Conservation (phyloP, 2,797 vertebrate species). For the Anguilla obscura region DNA sequence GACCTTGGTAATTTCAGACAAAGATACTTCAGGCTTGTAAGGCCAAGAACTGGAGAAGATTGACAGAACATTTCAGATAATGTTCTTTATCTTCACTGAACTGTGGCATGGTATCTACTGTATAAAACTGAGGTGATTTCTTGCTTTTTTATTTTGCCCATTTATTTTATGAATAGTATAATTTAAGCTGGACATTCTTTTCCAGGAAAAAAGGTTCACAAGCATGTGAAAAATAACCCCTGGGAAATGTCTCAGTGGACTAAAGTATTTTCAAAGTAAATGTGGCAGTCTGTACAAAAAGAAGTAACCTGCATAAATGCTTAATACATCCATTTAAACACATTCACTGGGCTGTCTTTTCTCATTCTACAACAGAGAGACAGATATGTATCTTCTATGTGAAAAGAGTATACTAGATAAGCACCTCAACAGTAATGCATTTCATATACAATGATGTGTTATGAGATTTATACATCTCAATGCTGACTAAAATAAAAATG, state of each 20-base stretch:
- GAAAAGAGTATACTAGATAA: neutral
- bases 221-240: neutral
- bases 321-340: neutral
- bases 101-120: neutral
- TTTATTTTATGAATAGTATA: neutral
- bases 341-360: neutral
- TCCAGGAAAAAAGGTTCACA: neutral
- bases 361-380: neutral
- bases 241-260: neutral
- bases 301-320: neutral
- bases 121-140: neutral
- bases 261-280: neutral
- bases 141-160: neutral
- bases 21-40: neutral
- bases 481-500: neutral
- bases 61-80: neutral
- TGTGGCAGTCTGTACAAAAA: neutral
- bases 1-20: neutral
- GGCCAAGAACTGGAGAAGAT: neutral
- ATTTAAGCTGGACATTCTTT: neutral
- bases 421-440: neutral
- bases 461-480: neutral
- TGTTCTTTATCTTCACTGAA: neutral
- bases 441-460: neutral
- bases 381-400: neutral